Base-by-base conservation (phyloP, 2,888 invertebrate species). In the Nemoura dubitans region DNA sequence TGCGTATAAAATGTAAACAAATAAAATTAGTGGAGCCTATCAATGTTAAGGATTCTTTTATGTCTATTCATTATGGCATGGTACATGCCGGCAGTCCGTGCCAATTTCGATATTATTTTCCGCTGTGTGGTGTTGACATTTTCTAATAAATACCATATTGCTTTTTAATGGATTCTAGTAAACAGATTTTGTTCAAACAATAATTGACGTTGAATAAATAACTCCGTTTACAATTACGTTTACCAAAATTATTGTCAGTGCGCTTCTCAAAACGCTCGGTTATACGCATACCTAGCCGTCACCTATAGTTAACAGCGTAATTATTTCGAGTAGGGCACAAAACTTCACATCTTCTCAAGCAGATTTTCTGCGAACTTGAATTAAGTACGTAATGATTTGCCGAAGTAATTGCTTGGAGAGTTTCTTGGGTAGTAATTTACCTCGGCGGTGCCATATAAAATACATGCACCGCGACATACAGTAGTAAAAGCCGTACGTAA, bases 11-110 rank as follows among this genome's bases (percentile, higher is more conserved):
- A 84, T 84, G 43, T 59, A 84, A 26, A 84, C 84, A 84, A 84
- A 43, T 84, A 84, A 84, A 84, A 84, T 76, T 59, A 26, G 59
- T 84, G 21, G 28, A 28, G 27, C 76, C 28, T 28, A 84, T 81
- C 84, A 84, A 84, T 59, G 76, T 43, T 76, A 43, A 84, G 76
- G 59, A 59, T 84, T 76, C 76, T 84, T 84, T 84, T 29, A 84
- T 84, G 76, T 42, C n/a, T 81, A 27, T 59, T 59, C 16, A 21
- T 10, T 59, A 59, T 59, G 10, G 14, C 14, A 16, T 21, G 21
- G 59, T 10, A 21, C 59, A 59, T 21, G 59, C 59, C 2, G 59
- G 59, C 2, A 59, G 21, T 2, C 59, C 59, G 59, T 7, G 59
- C 10, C 59, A 59, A 59, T 59, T 59, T 21, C 59, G 59, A 21